Conservation (phyloP, 2,113 vertebrate species). For the Cyanistes caeruleus region DNA sequence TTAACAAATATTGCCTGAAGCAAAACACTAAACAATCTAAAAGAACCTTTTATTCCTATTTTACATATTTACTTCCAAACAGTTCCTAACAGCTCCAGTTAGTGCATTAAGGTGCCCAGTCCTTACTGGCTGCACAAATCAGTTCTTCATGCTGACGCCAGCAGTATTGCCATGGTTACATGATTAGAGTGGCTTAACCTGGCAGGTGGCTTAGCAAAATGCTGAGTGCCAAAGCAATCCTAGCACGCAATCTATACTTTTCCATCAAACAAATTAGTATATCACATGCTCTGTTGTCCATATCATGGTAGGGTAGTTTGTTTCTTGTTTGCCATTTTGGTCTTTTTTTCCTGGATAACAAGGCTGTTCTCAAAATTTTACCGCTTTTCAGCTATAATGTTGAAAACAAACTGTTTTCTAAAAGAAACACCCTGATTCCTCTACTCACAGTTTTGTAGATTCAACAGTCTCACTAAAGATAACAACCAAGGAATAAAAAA, state of each 20-base stretch:
- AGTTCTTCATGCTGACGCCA: background rate
- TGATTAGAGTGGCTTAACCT: slow-evolving; percentile 52
- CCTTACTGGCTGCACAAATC: slow-evolving; percentile 25
- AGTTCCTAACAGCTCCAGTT: slow-evolving; percentile 20
- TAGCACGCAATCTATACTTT: slow-evolving; percentile 5
- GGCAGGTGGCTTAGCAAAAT: slow-evolving; percentile 52
- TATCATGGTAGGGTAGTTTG: background rate
- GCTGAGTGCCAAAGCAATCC: background rate
- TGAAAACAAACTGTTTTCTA: background rate
- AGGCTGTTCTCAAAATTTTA: background rate
- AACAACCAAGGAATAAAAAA: background rate
- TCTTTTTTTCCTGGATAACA: background rate
- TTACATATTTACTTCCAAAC: slow-evolving; percentile 48
- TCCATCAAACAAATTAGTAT: background rate
- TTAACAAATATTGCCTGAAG: slow-evolving; percentile 40
- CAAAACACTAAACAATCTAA: slow-evolving; percentile 7
- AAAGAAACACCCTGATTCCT: background rate
- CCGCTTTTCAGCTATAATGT: background rate
- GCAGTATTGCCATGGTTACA: slow-evolving; percentile 55
- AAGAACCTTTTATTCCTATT: slow-evolving; percentile 42
- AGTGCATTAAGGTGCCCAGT: background rate
- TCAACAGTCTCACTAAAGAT: background rate
- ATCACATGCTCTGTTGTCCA: background rate
- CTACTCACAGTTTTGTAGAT: background rate
- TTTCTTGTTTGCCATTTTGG: background rate